Evolutionary conservation across 2,888 invertebrate genomes (phyloP).

Genomic region (Microctonus hyperodae): DNA sequence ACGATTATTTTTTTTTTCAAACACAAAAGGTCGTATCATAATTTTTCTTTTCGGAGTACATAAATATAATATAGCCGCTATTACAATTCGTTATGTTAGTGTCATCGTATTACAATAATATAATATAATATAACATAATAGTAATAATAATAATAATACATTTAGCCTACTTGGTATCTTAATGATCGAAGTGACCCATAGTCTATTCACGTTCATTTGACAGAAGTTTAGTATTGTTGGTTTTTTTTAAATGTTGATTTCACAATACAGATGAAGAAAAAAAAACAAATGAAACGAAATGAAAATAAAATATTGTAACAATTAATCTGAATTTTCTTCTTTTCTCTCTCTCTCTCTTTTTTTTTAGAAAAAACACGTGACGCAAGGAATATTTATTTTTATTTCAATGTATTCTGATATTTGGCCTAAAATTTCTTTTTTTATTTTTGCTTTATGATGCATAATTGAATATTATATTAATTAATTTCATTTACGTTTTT

Average conservation of each 20-base stretch:
- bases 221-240: constrained; percentile 18
- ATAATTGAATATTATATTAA: background rate
- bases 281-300: constrained; percentile 11
- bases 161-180: constrained; percentile 56
- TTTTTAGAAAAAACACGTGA: no score
- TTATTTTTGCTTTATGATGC: background rate
- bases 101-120: constrained; percentile 54
- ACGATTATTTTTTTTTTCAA: background rate
- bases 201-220: constrained; percentile 46
- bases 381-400: background rate
- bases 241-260: constrained; percentile 38
- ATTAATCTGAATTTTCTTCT: background rate
- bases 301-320: background rate
- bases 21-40: constrained; percentile 16
- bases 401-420: background rate
- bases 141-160: constrained; percentile 55
- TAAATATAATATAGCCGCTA: constrained; percentile 59
- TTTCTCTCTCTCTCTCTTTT: no score
- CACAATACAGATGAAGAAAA: constrained; percentile 34
- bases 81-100: constrained; percentile 60
- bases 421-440: no score
- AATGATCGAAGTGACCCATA: constrained; percentile 51
- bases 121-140: constrained; percentile 39
- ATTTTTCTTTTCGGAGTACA: constrained; percentile 47
- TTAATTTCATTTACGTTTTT: background rate